These are phyloP conservation scores for Drosophila mimica DNA, from an alignment of 2,888 invertebrate genomes.

Conservation along the genomic window DNA sequence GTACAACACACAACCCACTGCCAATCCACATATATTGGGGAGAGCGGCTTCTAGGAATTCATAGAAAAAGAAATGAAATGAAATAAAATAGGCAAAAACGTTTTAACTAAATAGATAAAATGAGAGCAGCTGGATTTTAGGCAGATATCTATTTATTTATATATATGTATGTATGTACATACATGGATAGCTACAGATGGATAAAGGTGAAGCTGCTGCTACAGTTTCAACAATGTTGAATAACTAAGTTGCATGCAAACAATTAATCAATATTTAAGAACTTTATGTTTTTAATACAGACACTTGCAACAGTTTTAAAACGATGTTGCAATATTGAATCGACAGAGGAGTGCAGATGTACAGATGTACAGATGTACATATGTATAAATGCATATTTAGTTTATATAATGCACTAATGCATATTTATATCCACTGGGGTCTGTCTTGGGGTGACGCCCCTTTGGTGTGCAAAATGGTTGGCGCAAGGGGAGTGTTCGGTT, in stretches of 20 bases:
- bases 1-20: background rate
- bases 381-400: constrained; percentile 15
- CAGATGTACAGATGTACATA: too few species aligned
- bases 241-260: background rate
- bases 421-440: constrained; percentile 34
- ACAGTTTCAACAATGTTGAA: background rate
- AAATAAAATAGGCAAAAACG: constrained; percentile 59
- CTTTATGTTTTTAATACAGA: background rate
- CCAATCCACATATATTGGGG: background rate
- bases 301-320: background rate
- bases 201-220: background rate
- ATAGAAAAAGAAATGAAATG: constrained; percentile 50
- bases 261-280: background rate
- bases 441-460: constrained; percentile 7
- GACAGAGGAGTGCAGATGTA: background rate
- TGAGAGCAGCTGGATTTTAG: constrained; percentile 49
- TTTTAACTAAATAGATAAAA: constrained; percentile 57
- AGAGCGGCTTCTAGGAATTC: background rate
- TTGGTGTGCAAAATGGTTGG: background rate
- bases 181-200: background rate
- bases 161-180: too few species aligned
- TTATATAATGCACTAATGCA: constrained; percentile 41
- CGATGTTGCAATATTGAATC: background rate
- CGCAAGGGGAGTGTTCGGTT: background rate
- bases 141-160: background rate